Conservation (phyloP, 2,113 vertebrate species). For the Ciconia stormi region DNA sequence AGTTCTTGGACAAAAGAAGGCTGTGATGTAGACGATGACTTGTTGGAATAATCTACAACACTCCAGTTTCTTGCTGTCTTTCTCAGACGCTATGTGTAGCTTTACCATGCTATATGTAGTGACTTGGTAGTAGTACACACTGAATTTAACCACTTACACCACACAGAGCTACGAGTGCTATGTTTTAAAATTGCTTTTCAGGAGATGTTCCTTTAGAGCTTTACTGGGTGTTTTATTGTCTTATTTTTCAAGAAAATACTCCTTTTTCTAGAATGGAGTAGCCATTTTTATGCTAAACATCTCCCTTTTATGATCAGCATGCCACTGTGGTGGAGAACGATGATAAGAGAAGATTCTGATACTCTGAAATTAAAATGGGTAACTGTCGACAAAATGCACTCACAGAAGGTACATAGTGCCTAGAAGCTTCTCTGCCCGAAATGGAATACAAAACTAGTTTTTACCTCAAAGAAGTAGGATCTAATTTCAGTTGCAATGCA, state of each 20-base stretch:
- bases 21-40: background rate
- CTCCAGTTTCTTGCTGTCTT: background rate
- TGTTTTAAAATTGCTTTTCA: background rate
- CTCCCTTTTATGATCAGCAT: background rate
- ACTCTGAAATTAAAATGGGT: background rate
- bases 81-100: background rate
- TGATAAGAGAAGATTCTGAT: background rate
- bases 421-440: background rate
- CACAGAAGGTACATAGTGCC: background rate
- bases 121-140: background rate
- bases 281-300: background rate
- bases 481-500: background rate
- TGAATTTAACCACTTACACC: background rate
- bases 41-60: background rate
- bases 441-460: background rate
- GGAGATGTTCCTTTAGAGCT: background rate
- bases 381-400: background rate
- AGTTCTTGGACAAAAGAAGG: background rate
- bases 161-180: no score
- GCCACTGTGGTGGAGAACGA: fast-evolving
- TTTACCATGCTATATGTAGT: background rate
- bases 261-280: background rate
- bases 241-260: background rate
- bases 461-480: background rate
- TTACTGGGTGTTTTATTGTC: background rate